These are phyloP conservation scores for Meiosimyza platycephala DNA, from an alignment of 2,888 invertebrate species.

Conservation along the genomic window DNA sequence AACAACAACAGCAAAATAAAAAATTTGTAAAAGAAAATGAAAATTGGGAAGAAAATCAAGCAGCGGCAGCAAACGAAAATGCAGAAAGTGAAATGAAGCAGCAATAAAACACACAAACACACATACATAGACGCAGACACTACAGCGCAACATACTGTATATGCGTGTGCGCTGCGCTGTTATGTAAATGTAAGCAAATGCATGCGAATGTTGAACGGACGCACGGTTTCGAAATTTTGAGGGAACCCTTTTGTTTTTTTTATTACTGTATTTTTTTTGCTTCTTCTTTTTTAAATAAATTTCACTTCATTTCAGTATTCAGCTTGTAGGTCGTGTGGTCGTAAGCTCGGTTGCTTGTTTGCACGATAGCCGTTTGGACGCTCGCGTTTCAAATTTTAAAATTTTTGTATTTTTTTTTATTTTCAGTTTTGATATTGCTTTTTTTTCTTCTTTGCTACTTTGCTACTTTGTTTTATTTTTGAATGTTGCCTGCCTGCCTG, in stretches of 20 bases:
- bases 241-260: not conserved
- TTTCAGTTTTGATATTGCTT: no score
- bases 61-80: conserved; percentile 20
- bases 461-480: no score
- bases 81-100: conserved; percentile 10
- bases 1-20: not conserved
- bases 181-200: conserved; percentile 8
- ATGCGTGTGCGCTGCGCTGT: conserved; percentile 14
- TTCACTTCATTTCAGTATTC: not conserved
- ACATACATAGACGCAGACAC: conserved; percentile 2
- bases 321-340: not conserved
- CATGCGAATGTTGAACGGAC: not conserved
- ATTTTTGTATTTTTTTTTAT: conserved; percentile 11
- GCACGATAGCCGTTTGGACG: conserved; percentile 4
- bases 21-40: not conserved
- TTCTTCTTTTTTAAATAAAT: not conserved
- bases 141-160: not conserved
- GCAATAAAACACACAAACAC: conserved; percentile 5
- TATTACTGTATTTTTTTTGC: not conserved
- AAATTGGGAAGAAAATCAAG: not conserved
- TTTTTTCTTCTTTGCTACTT: no score
- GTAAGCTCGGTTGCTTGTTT: not conserved
- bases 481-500: not conserved
- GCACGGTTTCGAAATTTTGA: not conserved
- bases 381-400: conserved; percentile 21